Conservation (phyloP, 2,113 vertebrate genomes). For the Nibea coibor region DNA sequence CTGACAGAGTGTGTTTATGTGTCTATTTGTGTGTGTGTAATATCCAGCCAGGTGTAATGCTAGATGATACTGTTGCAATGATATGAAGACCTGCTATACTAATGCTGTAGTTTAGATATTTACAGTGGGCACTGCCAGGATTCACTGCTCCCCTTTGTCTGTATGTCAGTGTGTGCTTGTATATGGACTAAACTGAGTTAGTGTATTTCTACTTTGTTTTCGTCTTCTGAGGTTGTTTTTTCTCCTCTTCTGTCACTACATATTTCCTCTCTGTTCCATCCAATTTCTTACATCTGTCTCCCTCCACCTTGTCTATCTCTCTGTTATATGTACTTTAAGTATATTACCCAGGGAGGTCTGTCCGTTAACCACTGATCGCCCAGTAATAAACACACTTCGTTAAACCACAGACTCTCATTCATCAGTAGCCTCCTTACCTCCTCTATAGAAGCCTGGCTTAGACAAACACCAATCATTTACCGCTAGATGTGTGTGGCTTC, state of each 20-base stretch:
- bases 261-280: not conserved
- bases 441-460: conserved; percentile 60
- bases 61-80: not conserved
- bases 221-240: not conserved
- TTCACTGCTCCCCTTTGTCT: not conserved
- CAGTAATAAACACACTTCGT: conserved; percentile 81
- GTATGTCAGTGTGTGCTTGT: not conserved
- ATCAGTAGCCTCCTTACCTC: conserved; percentile 62
- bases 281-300: conserved; percentile 1
- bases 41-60: conserved; percentile 11
- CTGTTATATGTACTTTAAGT: conserved; percentile 35
- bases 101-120: conserved; percentile 6
- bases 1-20: conserved; percentile 21
- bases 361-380: conserved; percentile 69
- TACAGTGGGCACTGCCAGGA: not conserved
- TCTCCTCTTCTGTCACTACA: not conserved
- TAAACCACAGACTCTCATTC: conserved; percentile 76
- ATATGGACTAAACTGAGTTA: not conserved
- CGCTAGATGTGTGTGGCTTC: conserved; percentile 40
- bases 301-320: conserved; percentile 15
- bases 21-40: conserved; percentile 23
- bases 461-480: conserved; percentile 60
- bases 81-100: not conserved
- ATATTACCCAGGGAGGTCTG: conserved; percentile 54
- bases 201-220: not conserved